Evolutionary conservation across 2,797 vertebrate genomes (phyloP).

Genomic region (Ptychadena robeensis): DNA sequence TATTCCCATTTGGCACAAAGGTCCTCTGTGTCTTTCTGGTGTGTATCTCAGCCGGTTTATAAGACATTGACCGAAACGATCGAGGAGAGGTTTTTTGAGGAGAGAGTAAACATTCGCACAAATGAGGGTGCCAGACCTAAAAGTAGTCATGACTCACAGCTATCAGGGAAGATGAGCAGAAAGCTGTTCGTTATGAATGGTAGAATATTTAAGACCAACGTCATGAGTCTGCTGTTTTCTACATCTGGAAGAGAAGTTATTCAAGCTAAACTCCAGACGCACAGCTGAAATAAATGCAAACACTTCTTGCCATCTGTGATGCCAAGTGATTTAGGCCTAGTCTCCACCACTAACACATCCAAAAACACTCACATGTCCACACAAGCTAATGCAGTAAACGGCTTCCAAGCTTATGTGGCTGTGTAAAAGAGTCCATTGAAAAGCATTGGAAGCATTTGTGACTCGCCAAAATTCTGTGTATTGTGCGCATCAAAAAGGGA

Average conservation of each 20-base stretch:
- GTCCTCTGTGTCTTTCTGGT: conserved; percentile 12
- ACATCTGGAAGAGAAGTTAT: background rate
- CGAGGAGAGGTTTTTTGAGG: conserved; percentile 47
- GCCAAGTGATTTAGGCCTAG: too few species aligned
- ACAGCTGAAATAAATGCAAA: background rate
- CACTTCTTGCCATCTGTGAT: too few species aligned
- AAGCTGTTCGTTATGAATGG: background rate
- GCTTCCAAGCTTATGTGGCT: too few species aligned
- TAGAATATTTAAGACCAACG: background rate
- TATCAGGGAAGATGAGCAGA: conserved; percentile 26
- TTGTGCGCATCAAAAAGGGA: too few species aligned
- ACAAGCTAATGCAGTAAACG: too few species aligned
- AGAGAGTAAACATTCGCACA: background rate
- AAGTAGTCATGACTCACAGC: conserved; percentile 31
- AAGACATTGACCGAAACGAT: conserved; percentile 41
- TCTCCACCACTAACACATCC: too few species aligned
- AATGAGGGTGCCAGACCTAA: conserved; percentile 24
- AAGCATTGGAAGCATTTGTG: too few species aligned
- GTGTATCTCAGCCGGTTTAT: conserved; percentile 44
- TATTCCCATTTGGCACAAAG: conserved; percentile 40
- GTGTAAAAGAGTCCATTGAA: too few species aligned
- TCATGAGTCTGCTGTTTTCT: background rate
- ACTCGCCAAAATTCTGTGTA: too few species aligned
- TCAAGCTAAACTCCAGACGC: background rate
- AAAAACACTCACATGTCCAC: too few species aligned